Evolutionary conservation across 1,140 invertebrate species (phyloP).

Genomic region (Sminthurinus signatus): DNA sequence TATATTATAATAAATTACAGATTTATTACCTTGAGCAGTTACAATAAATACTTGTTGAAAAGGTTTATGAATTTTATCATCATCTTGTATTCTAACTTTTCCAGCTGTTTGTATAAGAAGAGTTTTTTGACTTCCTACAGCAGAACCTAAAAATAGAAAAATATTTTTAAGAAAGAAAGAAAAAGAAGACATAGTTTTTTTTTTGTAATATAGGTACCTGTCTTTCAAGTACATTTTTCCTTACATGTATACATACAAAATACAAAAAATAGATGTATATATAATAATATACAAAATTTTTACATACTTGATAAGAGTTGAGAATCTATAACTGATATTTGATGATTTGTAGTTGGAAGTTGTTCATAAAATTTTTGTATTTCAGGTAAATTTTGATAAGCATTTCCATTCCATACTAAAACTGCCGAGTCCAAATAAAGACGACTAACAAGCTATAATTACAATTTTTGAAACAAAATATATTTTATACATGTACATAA

Average conservation of each 20-base stretch:
- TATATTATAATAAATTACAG: too few relatives aligned
- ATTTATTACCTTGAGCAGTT: conserved; percentile 66
- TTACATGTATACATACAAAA: too few relatives aligned
- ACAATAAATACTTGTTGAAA: conserved; percentile 78
- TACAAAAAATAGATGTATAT: too few relatives aligned
- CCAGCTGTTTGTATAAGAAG: conserved; percentile 69
- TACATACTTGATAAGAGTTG: conserved; percentile 51
- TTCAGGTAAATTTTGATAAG: conserved; percentile 35
- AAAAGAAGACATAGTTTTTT: too few relatives aligned
- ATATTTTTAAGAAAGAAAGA: too few relatives aligned
- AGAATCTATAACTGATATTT: conserved; percentile 14
- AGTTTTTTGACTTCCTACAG: conserved; percentile 60
- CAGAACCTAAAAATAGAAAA: conserved; percentile 48
- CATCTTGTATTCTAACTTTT: conserved; percentile 58
- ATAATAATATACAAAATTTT: conserved; percentile 48
- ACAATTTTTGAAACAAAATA: too few relatives aligned
- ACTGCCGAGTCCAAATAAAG: conserved; percentile 71
- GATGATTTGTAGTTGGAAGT: conserved; percentile 16
- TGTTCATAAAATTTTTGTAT: conserved; percentile 30
- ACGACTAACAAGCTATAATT: conserved; percentile 59
- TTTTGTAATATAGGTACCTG: too few relatives aligned
- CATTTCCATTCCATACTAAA: conserved; percentile 80
- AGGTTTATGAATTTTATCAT: conserved; percentile 51
- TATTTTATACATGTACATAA: too few relatives aligned
- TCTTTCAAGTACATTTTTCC: too few relatives aligned